Percentiles rank a stretch among this genome's conserved stretches.
Evolutionary conservation across 2,797 vertebrate species (phyloP).

Genomic region (Chiloscyllium punctatum): DNA sequence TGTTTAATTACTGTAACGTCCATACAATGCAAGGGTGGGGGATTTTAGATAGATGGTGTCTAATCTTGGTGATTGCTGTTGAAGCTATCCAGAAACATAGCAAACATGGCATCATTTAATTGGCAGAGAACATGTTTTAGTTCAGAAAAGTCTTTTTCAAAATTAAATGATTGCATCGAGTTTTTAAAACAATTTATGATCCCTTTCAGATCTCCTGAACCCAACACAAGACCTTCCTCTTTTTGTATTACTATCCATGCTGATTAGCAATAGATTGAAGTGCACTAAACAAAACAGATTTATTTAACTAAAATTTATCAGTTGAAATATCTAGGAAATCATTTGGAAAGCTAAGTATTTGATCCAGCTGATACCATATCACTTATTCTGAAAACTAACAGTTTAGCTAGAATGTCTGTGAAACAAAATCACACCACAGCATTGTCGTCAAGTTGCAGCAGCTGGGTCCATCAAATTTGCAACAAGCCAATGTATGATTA

Average conservation of each 20-base stretch:
- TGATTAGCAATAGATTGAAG: background rate
- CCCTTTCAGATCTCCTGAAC: too few relatives aligned
- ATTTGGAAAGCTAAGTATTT: background rate
- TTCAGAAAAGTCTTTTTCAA: too few relatives aligned
- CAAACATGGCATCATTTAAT: too few relatives aligned
- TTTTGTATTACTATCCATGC: background rate
- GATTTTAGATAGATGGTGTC: too few relatives aligned
- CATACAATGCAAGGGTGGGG: too few relatives aligned
- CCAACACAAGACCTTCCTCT: background rate
- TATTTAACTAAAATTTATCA: background rate
- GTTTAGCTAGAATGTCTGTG: background rate
- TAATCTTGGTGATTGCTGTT: too few relatives aligned
- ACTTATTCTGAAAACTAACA: background rate
- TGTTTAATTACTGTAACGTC: too few relatives aligned
- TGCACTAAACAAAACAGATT: background rate
- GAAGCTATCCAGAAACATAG: too few relatives aligned
- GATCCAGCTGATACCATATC: background rate
- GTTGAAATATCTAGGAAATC: background rate
- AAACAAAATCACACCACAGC: background rate
- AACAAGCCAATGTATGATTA: background rate
- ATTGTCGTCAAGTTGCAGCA: background rate
- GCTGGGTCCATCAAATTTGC: background rate
- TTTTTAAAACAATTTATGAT: too few relatives aligned
- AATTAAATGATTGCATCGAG: too few relatives aligned
- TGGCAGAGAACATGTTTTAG: too few relatives aligned